Evolutionary conservation across 2,888 invertebrate genomes (phyloP).

Genomic region (Clunio marinus): DNA sequence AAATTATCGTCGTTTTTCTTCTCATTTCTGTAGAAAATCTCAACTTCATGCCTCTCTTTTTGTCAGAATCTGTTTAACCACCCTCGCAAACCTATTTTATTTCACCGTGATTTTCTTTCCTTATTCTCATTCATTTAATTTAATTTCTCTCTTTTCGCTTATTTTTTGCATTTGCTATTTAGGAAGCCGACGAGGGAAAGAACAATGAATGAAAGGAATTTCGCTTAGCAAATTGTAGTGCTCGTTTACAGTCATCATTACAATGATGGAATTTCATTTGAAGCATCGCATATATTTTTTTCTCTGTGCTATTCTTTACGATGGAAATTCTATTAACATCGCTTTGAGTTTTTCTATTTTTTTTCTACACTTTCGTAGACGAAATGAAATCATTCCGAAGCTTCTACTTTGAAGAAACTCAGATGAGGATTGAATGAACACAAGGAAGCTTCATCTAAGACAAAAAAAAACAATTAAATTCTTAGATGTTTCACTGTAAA

Average conservation of each 20-base stretch:
- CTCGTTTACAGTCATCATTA: constrained; percentile 14
- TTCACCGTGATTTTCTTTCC: constrained; percentile 1
- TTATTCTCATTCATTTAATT: constrained; percentile 17
- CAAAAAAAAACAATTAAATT: no score
- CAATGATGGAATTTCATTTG: not conserved
- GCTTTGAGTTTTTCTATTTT: no score
- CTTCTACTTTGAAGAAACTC: no score
- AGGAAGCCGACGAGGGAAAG: not conserved
- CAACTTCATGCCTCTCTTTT: no score
- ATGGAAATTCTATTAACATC: no score
- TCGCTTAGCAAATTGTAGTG: constrained; percentile 27
- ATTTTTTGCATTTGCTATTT: constrained; percentile 16
- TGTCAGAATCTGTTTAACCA: not conserved
- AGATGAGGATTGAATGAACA: no score
- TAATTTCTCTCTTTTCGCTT: constrained; percentile 2
- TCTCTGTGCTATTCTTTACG: not conserved
- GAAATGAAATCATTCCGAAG: no score
- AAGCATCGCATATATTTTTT: no score
- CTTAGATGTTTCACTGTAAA: no score
- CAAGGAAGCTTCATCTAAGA: no score
- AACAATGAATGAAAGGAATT: not conserved
- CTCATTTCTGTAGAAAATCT: not conserved
- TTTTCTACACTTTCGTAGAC: no score
- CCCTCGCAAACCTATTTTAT: not conserved
- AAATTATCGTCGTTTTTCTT: not conserved